Conservation (phyloP, 2,113 vertebrate genomes). For the Pteruthius melanotis region DNA sequence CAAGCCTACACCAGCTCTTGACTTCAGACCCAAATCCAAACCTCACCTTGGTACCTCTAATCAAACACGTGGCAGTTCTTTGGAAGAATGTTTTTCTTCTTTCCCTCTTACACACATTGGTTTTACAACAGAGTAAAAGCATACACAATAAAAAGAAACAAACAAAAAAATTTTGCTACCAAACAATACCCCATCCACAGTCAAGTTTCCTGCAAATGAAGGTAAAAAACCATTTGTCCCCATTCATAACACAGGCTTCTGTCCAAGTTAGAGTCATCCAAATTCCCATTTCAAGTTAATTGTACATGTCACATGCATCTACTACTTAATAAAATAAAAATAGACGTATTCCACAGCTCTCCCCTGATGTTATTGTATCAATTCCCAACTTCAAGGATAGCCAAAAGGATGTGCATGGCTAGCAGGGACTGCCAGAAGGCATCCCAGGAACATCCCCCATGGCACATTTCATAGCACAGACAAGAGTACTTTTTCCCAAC, state of each 20-base stretch:
- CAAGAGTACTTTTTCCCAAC: not conserved
- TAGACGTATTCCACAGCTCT: not conserved
- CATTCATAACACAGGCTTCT: not conserved
- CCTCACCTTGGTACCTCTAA: not conserved
- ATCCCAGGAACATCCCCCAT: not conserved
- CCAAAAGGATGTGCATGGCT: not conserved
- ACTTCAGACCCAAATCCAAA: not conserved
- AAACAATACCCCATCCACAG: not conserved
- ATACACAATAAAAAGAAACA: not conserved
- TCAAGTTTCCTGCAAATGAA: not conserved
- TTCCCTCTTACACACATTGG: too few relatives aligned
- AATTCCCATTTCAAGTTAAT: not conserved
- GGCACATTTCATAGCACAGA: not conserved
- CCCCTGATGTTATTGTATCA: not conserved
- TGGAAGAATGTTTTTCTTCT: not conserved
- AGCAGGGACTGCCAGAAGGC: not conserved
- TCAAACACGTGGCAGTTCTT: fast-evolving
- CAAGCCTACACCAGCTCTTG: fast-evolving
- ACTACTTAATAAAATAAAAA: not conserved
- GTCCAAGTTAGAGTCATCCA: not conserved
- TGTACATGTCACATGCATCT: not conserved
- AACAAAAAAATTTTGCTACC: not conserved
- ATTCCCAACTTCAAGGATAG: not conserved
- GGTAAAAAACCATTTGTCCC: not conserved
- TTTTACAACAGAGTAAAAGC: not conserved